Evolutionary conservation across 1,140 invertebrate genomes (phyloP), one percentile per base, ranked within the genome.

Genomic region (Papilio xuthus): DNA sequence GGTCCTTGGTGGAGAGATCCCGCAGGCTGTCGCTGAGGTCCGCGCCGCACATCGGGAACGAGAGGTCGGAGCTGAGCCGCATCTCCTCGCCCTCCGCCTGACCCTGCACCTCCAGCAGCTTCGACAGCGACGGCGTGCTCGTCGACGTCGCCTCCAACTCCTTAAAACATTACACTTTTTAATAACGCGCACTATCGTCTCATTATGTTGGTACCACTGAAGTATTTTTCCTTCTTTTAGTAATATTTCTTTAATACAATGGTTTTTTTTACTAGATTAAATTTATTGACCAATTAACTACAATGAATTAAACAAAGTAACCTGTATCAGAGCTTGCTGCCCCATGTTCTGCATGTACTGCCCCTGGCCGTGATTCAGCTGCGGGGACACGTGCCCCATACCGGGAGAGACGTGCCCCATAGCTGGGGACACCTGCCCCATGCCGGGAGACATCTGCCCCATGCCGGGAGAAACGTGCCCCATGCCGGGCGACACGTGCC

Each of bases 21-120:
- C 82, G 85, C 77, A 89, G 85, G 60, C 84, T 86, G 81, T 92
- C 85, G 74, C 81, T 85, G 47, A 89, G 84, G 80, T 89, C 86
- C 20, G 82, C 83, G 13, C 69, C 79, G 41, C 83, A 84, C 67
- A 82, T 82, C 70, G 82, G 85, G 71, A 85, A 84, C 50, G 53
- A 84, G 79, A 41, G 74, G 78, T 71, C 63, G 3, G 88, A 89
- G 60, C 80, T 84, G n/a, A 84, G 63, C 67, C 83, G 70, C n/a
- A 77, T 69, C 12, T 23, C 71, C 44, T 80, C 88, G 4, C 82
- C 71, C 41, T 80, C 88, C 9, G 81, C 81, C 12, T 84, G 79
- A 53, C 82, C 80, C 10, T 84, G 80, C 50, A 83, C 83, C 76
- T 82, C 60, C 71, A 90, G 83, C 41, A 87, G 84, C 6, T 77